Conservation (phyloP, 2,888 invertebrate genomes). For the Leptarthrus brevirostris region DNA sequence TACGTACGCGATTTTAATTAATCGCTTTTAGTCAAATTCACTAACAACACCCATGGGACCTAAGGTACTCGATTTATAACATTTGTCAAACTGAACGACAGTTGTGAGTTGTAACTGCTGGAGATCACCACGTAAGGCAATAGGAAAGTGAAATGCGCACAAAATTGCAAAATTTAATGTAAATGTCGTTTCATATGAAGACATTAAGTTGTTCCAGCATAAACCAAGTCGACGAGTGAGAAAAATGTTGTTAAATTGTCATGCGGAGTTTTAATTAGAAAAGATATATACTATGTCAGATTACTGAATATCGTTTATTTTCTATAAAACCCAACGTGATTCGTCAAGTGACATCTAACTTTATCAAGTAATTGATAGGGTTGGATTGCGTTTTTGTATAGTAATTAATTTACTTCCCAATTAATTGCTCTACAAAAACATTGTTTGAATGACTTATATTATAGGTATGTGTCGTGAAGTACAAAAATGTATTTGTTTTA, state of each 20-base stretch:
- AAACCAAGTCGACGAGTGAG: neutral
- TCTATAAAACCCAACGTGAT: too few relatives aligned
- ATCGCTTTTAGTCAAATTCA: conserved; percentile 4
- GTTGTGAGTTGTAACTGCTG: neutral
- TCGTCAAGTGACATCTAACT: too few relatives aligned
- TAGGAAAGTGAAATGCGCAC: conserved; percentile 30
- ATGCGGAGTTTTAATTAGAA: neutral
- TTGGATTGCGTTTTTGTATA: too few relatives aligned
- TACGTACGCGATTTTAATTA: neutral
- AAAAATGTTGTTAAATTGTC: conserved; percentile 1
- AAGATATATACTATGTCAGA: too few relatives aligned
- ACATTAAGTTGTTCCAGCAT: neutral
- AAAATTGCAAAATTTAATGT: conserved; percentile 27
- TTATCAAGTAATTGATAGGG: too few relatives aligned
- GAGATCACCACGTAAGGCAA: conserved; percentile 30
- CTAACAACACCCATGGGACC: neutral
- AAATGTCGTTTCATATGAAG: conserved; percentile 6
- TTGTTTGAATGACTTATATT: too few relatives aligned
- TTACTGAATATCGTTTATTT: too few relatives aligned
- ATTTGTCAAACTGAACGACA: conserved; percentile 30
- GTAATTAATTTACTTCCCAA: too few relatives aligned
- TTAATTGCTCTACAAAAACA: too few relatives aligned
- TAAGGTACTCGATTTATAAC: conserved; percentile 15
- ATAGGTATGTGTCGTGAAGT: too few relatives aligned
- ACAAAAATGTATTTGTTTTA: too few relatives aligned